Evolutionary conservation across 2,797 vertebrate genomes (phyloP), one percentile per base, ranked within the genome.

Genomic region (Falco cherrug): DNA sequence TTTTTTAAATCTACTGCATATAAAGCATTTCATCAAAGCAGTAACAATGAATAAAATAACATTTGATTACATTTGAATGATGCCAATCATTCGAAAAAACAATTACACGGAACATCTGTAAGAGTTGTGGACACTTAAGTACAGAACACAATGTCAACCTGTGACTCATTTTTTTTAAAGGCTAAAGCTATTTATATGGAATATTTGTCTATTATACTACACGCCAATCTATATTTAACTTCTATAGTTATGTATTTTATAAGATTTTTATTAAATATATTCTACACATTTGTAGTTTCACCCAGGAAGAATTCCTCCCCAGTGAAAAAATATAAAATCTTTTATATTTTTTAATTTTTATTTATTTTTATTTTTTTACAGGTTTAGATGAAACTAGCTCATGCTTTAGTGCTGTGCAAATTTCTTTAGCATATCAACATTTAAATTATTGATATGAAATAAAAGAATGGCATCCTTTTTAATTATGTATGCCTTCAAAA

Each of bases 181-280:
- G 98, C 98, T 99, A 99, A 98, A 98, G 98, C 98, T 98, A 99
- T 98, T 99, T 98, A 96, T 98, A 98, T 96, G 98, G 98, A 99
- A 98, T 98, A 99, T 98, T 98, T 94, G 97, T 98, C 98, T 98
- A 98, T 98, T 97, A 99, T 98, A 98, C 99, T 99, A 99, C 98
- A 99, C 98, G 99, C 98, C 99, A 98, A 99, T 99, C 99, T 99
- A 98, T 98, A 98, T 98, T 98, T 98, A 98, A 98, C 97, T 98
- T 99, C 99, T 99, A 99, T 98, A 99, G 98, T 99, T 98, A 99
- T 98, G 97, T 98, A 98, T 98, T 99, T 99, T 98, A 99, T 98
- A 99, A 98, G 98, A 98, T 98, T 99, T 99, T 99, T 99, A 99
- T 99, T 99, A 99, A 99, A 99, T 99, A 99, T 99, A 99, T 98